These are phyloP conservation scores for Odontocolon sp. DNA, from an alignment of 2,888 invertebrate species.

Conservation along the genomic window DNA sequence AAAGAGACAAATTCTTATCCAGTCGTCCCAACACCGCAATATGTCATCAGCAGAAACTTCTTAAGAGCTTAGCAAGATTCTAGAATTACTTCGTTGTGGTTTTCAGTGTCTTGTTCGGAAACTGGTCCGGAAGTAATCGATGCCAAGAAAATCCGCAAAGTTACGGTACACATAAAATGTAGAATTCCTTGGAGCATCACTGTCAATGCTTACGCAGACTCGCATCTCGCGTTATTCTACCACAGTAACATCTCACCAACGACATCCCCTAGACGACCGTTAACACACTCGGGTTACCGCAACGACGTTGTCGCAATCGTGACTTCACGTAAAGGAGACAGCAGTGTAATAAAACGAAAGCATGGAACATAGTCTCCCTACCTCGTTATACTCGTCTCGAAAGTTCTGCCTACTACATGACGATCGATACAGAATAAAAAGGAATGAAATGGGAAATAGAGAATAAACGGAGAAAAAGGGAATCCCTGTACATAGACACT, in stretches of 20 bases:
- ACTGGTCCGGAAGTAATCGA: slow-evolving; percentile 34
- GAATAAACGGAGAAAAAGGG: too few species aligned
- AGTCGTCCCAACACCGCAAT: too few species aligned
- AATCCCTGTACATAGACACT: too few species aligned
- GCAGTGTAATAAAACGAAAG: slow-evolving; percentile 40
- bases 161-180: slow-evolving; percentile 26
- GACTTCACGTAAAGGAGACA: slow-evolving; percentile 30
- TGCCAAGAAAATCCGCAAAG: slow-evolving; percentile 15
- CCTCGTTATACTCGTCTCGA: slow-evolving; percentile 16
- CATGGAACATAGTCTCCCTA: slow-evolving; percentile 7
- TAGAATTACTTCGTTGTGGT: slow-evolving; percentile 8
- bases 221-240: slow-evolving; percentile 23
- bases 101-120: not conserved
- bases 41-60: too few species aligned
- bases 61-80: too few species aligned
- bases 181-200: slow-evolving; percentile 8
- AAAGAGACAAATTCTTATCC: too few species aligned
- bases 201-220: slow-evolving; percentile 26
- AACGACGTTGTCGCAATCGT: slow-evolving; percentile 33
- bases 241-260: slow-evolving; percentile 30
- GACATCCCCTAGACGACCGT: slow-evolving; percentile 31
- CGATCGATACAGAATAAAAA: slow-evolving; percentile 1
- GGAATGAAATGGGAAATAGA: not conserved
- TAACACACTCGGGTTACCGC: slow-evolving; percentile 44
- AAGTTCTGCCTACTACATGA: slow-evolving; percentile 1